These are phyloP conservation scores for Chloroceryle inda DNA, from an alignment of 2,797 vertebrate species.

Conservation along the genomic window DNA sequence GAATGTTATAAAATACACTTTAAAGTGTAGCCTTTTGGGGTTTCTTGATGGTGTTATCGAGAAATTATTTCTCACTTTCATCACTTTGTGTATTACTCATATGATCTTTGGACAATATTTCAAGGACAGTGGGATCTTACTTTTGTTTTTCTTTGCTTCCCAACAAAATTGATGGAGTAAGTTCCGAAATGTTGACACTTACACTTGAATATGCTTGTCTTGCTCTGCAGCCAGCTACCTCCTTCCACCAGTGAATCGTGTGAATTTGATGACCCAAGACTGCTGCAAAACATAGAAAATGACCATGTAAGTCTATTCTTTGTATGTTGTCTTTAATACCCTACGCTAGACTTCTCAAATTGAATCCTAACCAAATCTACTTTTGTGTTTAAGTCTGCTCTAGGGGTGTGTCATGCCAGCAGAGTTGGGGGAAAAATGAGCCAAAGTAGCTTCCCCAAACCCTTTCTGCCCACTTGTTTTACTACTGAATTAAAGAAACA, in stretches of 20 bases:
- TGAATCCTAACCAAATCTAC: background rate
- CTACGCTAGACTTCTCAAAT: background rate
- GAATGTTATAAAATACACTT: background rate
- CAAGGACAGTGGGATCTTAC: background rate
- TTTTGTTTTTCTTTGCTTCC: background rate
- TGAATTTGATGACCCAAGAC: conserved; percentile 95
- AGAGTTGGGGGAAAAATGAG: background rate
- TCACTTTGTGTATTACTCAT: background rate
- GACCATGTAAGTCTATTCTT: conserved; percentile 86
- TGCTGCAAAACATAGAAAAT: conserved; percentile 95
- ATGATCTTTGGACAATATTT: background rate
- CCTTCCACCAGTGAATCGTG: conserved; percentile 89
- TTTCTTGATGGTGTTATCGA: background rate
- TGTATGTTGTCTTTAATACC: background rate
- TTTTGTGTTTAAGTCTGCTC: background rate
- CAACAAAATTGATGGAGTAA: background rate
- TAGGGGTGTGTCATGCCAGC: background rate
- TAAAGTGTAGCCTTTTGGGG: fast-evolving
- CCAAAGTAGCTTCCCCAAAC: background rate
- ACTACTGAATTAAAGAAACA: background rate
- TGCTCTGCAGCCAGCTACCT: conserved; percentile 86
- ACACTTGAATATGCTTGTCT: background rate
- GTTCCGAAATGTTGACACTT: background rate
- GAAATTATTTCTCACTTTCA: background rate
- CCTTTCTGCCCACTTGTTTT: background rate